These are phyloP conservation scores for Apodemia hepburni DNA, from an alignment of 2,888 invertebrate species.

Conservation along the genomic window DNA sequence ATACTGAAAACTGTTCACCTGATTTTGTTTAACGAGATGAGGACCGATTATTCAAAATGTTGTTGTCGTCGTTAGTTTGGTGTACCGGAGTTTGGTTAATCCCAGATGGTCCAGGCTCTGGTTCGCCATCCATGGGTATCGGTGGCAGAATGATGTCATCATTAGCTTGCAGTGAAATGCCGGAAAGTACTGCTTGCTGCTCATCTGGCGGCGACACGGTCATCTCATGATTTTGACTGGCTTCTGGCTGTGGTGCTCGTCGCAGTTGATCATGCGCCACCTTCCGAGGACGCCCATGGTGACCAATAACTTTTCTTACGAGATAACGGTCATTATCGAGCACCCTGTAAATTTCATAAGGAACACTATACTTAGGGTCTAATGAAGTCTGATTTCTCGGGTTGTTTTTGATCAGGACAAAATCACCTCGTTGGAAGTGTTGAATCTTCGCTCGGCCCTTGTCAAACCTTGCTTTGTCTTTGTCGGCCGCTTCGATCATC, in stretches of 20 bases:
- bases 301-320: not conserved
- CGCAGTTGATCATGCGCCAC: not conserved
- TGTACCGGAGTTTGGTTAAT: too few species aligned
- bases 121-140: too few species aligned
- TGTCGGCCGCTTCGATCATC: not conserved
- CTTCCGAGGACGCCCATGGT: not conserved
- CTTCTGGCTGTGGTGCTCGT: conserved; percentile 7
- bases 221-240: not conserved
- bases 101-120: too few species aligned
- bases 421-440: too few species aligned
- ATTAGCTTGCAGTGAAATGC: not conserved
- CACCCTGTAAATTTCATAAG: not conserved
- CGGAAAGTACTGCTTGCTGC: not conserved
- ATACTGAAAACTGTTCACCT: too few species aligned
- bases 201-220: conserved; percentile 8
- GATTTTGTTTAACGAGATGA: too few species aligned
- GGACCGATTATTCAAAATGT: too few species aligned
- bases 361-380: not conserved
- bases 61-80: too few species aligned
- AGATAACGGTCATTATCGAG: not conserved
- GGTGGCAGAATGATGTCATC: not conserved
- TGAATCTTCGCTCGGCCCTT: too few species aligned
- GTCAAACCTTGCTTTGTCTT: not conserved
- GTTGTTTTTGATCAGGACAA: not conserved
- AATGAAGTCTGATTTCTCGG: not conserved